Base-by-base conservation (phyloP, 2,888 invertebrate species). In the Ptychoptera albimana region DNA sequence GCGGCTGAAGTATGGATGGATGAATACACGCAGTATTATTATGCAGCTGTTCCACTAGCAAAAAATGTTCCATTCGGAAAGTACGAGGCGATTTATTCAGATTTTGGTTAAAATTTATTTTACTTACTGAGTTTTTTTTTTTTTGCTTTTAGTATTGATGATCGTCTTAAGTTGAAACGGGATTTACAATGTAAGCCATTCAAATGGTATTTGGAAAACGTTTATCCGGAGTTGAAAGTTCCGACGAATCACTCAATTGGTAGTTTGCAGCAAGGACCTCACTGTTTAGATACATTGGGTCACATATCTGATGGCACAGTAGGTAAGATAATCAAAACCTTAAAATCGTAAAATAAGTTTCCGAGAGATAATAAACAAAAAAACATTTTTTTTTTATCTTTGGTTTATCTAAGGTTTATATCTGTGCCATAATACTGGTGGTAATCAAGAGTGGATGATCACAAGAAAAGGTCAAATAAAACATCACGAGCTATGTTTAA, bases 1-100 rank as follows among this genome's bases (percentile, higher is more conserved):
- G 96, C 96, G 1, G 97, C 97, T 0, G 97, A 97, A 67, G 97
- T 98, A 10, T 98, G 97, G 97, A 94, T 98, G 94, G 97, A 96
- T 60, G 91, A 93, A 49, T 98, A 89, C 68, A 97, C 96, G 64
- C 81, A 91, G 56, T 87, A 86, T 59, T 98, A 97, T 66, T 94
- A 94, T 60, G 76, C 83, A 46, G 83, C 93, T 2, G 96, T 97
- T 52, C 89, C 89, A 42, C 64, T 89, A 45, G 89, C 89, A n/a
- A 83, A 83, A 60, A 86, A 84, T 60, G 82, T 91, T 51, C 81
- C 87, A 43, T 89, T 77, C 61, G 89, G 89, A 73, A 84, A 86
- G 89, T 91, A 69, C 61, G 66, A 62, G 23, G 7, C 7, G 23
- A 5, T 23, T 23, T 23, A 23, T 5, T 23, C n/a, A n/a, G n/a